These are phyloP conservation scores for Amia ocellicauda DNA, from an alignment of 2,113 vertebrate genomes.

Conservation along the genomic window DNA sequence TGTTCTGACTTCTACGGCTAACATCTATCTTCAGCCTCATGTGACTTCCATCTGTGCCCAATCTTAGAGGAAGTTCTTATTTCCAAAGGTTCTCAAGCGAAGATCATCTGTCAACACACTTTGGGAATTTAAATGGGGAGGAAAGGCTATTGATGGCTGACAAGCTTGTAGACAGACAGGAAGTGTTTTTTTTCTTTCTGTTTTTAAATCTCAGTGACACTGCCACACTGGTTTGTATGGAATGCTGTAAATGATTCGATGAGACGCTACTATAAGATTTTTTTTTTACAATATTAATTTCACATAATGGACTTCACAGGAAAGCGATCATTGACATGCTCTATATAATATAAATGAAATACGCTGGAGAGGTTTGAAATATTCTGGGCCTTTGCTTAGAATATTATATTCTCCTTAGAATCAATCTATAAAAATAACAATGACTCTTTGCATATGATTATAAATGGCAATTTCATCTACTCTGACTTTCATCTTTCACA, in stretches of 20 bases:
- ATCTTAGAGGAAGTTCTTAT: constrained; percentile 52
- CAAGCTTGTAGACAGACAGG: constrained; percentile 7
- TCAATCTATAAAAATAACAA: too few relatives aligned
- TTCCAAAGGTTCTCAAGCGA: constrained; percentile 41
- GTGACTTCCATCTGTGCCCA: constrained; percentile 26
- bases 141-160: constrained; percentile 19
- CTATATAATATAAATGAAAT: too few relatives aligned
- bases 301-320: neutral
- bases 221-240: neutral
- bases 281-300: neutral
- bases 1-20: neutral
- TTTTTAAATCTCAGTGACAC: neutral
- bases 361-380: too few relatives aligned
- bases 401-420: too few relatives aligned
- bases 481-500: too few relatives aligned
- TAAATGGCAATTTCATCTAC: too few relatives aligned
- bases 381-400: too few relatives aligned
- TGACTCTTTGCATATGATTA: too few relatives aligned
- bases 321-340: too few relatives aligned
- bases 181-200: neutral
- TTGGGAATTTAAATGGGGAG: constrained; percentile 43
- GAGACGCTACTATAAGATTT: neutral
- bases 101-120: constrained; percentile 55
- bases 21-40: neutral
- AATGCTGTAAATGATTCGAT: neutral